Conservation (phyloP, 2,113 vertebrate species). For the Dermatemys mawii region DNA sequence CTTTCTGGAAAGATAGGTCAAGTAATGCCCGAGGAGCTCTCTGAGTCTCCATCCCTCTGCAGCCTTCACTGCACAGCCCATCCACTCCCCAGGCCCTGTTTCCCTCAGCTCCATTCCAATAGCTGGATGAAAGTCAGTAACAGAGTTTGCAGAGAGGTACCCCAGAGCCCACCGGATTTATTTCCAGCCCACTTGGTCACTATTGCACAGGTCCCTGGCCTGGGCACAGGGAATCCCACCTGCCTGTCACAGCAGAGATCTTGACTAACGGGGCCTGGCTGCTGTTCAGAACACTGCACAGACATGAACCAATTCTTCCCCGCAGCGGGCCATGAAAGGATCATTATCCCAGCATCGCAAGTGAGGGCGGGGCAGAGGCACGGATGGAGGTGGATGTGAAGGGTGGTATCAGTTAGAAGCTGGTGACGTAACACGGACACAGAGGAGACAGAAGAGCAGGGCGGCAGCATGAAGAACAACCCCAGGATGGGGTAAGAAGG, state of each 20-base stretch:
- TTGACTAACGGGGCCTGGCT: background rate
- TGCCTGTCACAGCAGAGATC: background rate
- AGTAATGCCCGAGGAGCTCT: fast-evolving
- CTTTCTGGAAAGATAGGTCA: background rate
- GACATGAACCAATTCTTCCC: background rate
- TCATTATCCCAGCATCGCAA: background rate
- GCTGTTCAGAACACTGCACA: fast-evolving
- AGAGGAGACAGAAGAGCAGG: background rate
- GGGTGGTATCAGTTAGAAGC: background rate
- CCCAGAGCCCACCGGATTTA: fast-evolving
- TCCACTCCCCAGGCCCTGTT: fast-evolving
- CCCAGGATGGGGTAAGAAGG: background rate
- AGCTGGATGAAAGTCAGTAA: background rate
- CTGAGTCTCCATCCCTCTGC: background rate
- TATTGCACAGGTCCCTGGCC: background rate
- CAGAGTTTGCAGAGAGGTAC: background rate
- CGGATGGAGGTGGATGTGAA: background rate
- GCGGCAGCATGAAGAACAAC: background rate
- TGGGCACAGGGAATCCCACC: background rate
- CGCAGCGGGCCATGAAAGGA: background rate
- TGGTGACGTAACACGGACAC: background rate
- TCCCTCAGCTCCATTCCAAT: fast-evolving
- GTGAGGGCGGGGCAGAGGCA: background rate
- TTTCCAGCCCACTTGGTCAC: background rate
- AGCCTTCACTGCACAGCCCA: background rate